Percentiles rank a stretch among this genome's conserved stretches.
These are phyloP conservation scores for Lates japonicus DNA, from an alignment of 2,797 vertebrate species.

Conservation along the genomic window DNA sequence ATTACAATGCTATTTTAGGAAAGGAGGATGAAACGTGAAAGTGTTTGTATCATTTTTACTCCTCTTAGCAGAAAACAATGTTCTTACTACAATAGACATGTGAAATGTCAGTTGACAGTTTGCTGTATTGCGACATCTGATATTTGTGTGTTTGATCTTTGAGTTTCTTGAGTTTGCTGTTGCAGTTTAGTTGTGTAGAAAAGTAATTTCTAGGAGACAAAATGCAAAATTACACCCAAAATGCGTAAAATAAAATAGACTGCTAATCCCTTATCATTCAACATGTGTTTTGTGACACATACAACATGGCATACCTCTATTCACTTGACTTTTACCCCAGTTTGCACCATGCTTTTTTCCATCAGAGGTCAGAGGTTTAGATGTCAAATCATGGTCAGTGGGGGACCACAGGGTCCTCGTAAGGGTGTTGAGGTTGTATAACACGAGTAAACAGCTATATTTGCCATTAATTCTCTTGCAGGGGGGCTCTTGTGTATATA, in stretches of 20 bases:
- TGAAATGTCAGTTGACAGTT: background rate
- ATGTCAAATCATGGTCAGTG: background rate
- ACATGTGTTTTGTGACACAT: background rate
- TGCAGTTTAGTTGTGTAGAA: too few species aligned
- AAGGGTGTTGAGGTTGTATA: constrained; percentile 15
- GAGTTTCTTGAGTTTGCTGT: background rate
- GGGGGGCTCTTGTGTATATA: constrained; percentile 31
- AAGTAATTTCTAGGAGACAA: too few species aligned
- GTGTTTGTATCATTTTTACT: background rate
- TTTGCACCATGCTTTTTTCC: background rate
- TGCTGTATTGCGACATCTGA: background rate
- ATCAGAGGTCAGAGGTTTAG: background rate
- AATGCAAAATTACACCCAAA: too few species aligned
- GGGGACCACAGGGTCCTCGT: background rate
- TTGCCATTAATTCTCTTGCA: background rate
- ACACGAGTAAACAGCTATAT: background rate
- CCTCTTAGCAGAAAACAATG: background rate
- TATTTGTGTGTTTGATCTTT: background rate
- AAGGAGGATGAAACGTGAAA: background rate
- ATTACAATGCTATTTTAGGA: background rate
- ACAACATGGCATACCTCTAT: background rate
- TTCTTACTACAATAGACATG: background rate
- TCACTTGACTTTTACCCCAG: background rate
- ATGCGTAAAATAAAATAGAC: too few species aligned
- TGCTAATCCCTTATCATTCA: background rate